Base-by-base conservation (phyloP, 64 coral and sea anemone species). In the Porites australiensis region DNA sequence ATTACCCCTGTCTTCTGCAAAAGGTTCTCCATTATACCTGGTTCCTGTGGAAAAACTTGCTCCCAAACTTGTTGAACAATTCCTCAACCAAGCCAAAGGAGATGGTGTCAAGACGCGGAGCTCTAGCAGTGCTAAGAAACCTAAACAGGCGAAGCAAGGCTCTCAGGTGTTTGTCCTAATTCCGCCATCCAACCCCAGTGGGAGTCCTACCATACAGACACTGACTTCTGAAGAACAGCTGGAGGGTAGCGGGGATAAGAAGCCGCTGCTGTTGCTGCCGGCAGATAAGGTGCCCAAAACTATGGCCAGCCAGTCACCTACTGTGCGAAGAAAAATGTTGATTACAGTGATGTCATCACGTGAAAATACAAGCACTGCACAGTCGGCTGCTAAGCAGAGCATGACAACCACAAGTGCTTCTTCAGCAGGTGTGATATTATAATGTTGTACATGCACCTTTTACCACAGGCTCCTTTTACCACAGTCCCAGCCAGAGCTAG, bases 1-100 rank as follows among this genome's bases (percentile, higher is more conserved):
- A 47, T 16, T 84, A 1, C 81, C 45, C 7, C 46, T 84, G 18
- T 49, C 81, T 46, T 8, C 46, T 7, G 47, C 44, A 2, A 84
- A 84, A 65, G 47, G 81, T 50, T 68, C 81, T 7, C 81, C 81
- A 50, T 19, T 84, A 3, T 84, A 68, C 81, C 46, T 84, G 46
- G 63, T 84, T 65, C 81, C 81, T 27, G 47, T 68, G 6, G 81
- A 84, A 23, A 84, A 68, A 43, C 64, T 84, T 46, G 19, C 81
- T 12, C 45, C 81, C 49, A 84, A 84, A 65, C 81, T 84, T n/a
- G 4, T 84, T 12, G 81, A 84, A n/a, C 61, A 84, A 63, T 84
- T 68, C 19, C 67, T 84, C n/a, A 64, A 84, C 21, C 61, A 84
- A 84, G 62, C 14, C 8, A 84, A 84, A 66, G 46, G 45, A 5